Evolutionary conservation across 1,140 invertebrate genomes (phyloP), one percentile per base, ranked within the genome.

Genomic region (Pectinophora gossypiella): DNA sequence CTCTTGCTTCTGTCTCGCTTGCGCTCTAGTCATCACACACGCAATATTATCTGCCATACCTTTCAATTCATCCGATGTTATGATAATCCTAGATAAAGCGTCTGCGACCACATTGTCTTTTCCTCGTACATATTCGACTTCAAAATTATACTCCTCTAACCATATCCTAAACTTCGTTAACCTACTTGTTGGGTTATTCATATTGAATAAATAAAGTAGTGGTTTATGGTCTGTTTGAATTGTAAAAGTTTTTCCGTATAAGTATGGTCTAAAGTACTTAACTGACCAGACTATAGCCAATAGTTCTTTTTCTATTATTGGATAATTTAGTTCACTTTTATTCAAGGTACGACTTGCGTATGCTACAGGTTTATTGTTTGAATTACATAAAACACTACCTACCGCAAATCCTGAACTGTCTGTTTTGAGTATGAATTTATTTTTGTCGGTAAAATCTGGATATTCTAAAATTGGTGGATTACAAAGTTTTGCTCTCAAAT

Each of bases 221-320:
- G 44, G 44, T 47, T 27, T 47, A 13, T 47, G 44, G 21, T 47
- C 44, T 5, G 44, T 47, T 22, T 22, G 5, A 3, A 47, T n/a
- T 23, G 3, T 22, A 47, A 47, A 47, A 6, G 5, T 22, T 47
- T 15, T 21, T 2, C 44, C 44, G 15, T 10, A 47, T 23, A 47
- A 47, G 13, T 47, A 47, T 13, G 21, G 44, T 16, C 44, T 7
- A 23, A 47, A 47, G 13, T 47, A 47, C 13, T 38, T 38, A 7
- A 38, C 13, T 4, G 7, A 10, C 36, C 36, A 38, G 5, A 38
- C 36, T 9, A 47, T 47, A 3, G 44, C 44, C 19, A 47, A 6
- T 19, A 47, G 15, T 23, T 47, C 44, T 16, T 47, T 47, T 47
- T 47, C 19, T 2, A 47, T 27, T 10, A 15, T 47, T 2, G 44